phyloP scores from a whole-genome alignment of 2,888 invertebrate species.

The Meta bourneti region DNA sequence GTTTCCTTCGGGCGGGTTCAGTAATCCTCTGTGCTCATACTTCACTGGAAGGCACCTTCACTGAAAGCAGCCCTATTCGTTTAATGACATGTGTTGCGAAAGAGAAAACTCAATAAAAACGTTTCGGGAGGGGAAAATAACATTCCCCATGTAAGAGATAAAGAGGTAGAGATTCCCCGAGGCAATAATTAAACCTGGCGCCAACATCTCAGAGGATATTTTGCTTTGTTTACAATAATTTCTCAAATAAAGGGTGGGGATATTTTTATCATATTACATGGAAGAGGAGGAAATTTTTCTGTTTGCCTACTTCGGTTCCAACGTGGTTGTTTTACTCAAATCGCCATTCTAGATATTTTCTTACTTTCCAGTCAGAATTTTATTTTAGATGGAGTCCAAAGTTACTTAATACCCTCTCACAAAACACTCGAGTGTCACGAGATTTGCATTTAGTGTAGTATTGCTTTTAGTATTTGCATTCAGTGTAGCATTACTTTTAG shows the following conservation, averaged over 20 bases:
- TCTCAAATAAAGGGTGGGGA: background rate
- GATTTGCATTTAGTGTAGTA: too few relatives aligned
- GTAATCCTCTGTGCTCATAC: slow-evolving; percentile 26
- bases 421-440: too few relatives aligned
- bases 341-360: too few relatives aligned
- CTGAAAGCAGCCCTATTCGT: slow-evolving; percentile 4
- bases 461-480: too few relatives aligned
- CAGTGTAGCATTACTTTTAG: too few relatives aligned
- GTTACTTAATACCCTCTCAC: too few relatives aligned
- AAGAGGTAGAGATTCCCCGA: background rate
- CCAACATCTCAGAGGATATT: background rate
- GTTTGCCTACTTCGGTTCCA: background rate
- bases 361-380: too few relatives aligned
- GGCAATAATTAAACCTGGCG: background rate
- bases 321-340: too few relatives aligned
- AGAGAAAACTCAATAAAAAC: slow-evolving; percentile 25
- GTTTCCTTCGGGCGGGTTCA: slow-evolving; percentile 44
- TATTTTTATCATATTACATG: background rate
- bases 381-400: too few relatives aligned
- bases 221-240: background rate
- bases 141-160: background rate
- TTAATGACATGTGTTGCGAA: slow-evolving; percentile 39
- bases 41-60: slow-evolving; percentile 9
- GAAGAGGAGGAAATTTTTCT: background rate
- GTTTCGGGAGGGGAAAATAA: background rate